Base-by-base conservation (phyloP, 2,888 invertebrate genomes). In the Andrena flavipes region DNA sequence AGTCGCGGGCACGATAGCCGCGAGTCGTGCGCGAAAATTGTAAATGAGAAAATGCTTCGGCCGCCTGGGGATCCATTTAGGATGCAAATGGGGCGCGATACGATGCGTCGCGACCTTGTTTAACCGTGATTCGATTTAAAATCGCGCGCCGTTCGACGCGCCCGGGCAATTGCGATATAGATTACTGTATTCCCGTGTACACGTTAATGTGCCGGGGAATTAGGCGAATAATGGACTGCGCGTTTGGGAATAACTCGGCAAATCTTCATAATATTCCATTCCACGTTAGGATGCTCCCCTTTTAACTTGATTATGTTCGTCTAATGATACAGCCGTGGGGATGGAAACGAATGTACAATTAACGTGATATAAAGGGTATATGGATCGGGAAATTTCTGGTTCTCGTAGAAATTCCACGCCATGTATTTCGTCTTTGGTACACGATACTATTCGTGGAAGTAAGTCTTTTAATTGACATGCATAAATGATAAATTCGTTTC, bases 91-190 rank as follows among this genome's bases (percentile, higher is more conserved):
- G 20, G 48, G 23, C 60, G n/a, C 16, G 5, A 6, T 7, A 26
- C 7, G 69, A 7, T 59, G 23, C 29, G 56, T 26, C 6, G n/a
- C 33, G 42, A 30, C 23, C 35, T 42, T 42, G 65, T 54, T 26
- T 59, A 56, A 30, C 30, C 59, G 65, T 65, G 56, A 48, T 56
- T 56, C 65, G 54, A 74, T 74, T 65, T 65, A 56, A 33, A 33
- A 56, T 54, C 42, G 42, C 42, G 13, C 23, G 59, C 35, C n/a
- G 8, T 29, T 26, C 29, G 51, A 54, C 33, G 20, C 13, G 54
- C 68, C 8, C 30, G 42, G 26, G 16, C 23, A 74, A 67, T 72
- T 63, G 35, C 54, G n/a, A 33, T 42, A 26, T 69, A 42, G 69
- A 69, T 69, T 69, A 42, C 26, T 26, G 56, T 59, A 26, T 30